A percentile compares a stretch with the other conserved stretches of the same genome.
phyloP scores from a whole-genome alignment of 2,888 invertebrate genomes.

The Chymomyza amoena region DNA sequence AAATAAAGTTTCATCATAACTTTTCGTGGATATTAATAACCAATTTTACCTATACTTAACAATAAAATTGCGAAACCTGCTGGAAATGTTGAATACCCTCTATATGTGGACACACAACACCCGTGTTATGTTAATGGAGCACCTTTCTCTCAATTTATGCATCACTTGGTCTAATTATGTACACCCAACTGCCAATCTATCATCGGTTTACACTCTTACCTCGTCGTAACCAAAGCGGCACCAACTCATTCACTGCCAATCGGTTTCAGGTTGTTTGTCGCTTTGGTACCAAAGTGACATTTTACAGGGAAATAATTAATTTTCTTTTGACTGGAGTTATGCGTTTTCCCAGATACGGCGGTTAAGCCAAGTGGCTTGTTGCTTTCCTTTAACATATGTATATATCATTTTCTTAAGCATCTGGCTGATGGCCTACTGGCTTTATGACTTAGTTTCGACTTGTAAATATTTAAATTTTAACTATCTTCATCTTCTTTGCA shows the following conservation, averaged over 20 bases:
- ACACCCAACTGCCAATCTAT: slow-evolving; percentile 34
- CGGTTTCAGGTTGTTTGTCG: neutral
- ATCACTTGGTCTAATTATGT: neutral
- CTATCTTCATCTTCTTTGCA: slow-evolving; percentile 30
- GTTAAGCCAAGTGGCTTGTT: neutral
- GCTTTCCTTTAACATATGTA: neutral
- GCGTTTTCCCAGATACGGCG: slow-evolving; percentile 16
- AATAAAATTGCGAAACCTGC: too few relatives aligned
- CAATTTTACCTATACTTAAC: too few relatives aligned
- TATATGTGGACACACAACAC: neutral
- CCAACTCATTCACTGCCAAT: neutral
- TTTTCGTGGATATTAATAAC: too few relatives aligned
- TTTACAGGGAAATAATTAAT: slow-evolving; percentile 58
- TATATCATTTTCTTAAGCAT: too few relatives aligned
- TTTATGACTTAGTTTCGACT: slow-evolving; percentile 7
- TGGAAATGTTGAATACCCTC: too few relatives aligned
- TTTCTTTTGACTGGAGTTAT: slow-evolving; percentile 31
- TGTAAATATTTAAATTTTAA: neutral
- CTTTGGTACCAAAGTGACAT: neutral
- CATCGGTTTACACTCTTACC: slow-evolving; percentile 32
- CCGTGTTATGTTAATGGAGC: neutral
- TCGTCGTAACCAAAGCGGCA: neutral
- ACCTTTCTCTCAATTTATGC: neutral
- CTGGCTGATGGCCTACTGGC: neutral
- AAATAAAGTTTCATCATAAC: too few relatives aligned